Base-by-base conservation (phyloP, 2,888 invertebrate genomes). In the Epirrhoe tristata region DNA sequence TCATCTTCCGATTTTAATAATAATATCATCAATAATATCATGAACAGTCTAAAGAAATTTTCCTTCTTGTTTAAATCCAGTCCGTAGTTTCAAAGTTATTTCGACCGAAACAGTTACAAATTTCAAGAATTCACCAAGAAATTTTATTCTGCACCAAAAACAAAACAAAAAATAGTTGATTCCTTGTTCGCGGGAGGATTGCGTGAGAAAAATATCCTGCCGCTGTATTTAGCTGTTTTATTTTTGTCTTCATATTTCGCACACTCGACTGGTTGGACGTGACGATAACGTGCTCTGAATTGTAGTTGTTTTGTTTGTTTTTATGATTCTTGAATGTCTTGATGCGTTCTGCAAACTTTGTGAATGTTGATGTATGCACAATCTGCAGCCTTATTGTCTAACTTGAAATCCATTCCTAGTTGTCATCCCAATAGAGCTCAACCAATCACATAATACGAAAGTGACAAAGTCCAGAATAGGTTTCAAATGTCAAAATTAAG, bases 151-250 rank as follows among this genome's bases (percentile, higher is more conserved):
- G n/a, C 32, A 46, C n/a, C 17, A 48, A 12, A 60, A 64, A 60
- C 24, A 64, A 64, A 63, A 60, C 59, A 59, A 59, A 60, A 56
- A 64, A 79, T 77, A 81, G 79, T 82, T 85, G 83, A 86, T 86
- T 83, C 81, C 81, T 80, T 74, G 77, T 80, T 73, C 74, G 81
- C 78, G 76, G 74, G 77, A 76, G 78, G 76, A 83, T 79, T 77
- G 83, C 88, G 87, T 89, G 89, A 85, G 90, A 90, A 88, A 87
- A 86, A 81, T 82, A 85, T 83, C 77, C 77, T 71, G 73, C 78
- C 74, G 79, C 81, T 81, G 81, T 79, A 77, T 82, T 81, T 78
- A 74, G 77, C 74, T 71, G 82, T 84, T 87, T 87, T 87, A 81
- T 88, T 88, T 89, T 82, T 69, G 75, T 81, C 76, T 72, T 75